Evolutionary conservation across 2,888 invertebrate species (phyloP), one percentile per base, ranked within the genome.

Genomic region (Brenthis ino): DNA sequence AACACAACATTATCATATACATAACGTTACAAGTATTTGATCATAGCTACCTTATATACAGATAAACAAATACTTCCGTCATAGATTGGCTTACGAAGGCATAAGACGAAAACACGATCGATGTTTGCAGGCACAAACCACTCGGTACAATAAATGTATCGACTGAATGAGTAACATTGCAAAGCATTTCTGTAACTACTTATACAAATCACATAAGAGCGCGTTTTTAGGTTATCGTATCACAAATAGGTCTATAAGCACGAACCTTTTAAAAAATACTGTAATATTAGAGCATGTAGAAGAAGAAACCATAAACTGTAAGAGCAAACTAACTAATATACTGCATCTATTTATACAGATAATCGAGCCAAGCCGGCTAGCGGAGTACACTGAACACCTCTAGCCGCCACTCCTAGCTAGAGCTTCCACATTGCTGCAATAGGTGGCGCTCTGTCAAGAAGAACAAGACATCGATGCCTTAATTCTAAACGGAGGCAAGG

Each of bases 271-370:
- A 12, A 16, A 28, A 48, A 16, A 24, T n/a, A 51, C 56, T 28
- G 61, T 56, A 61, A 50, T 61, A 57, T 43, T 20, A 37, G 37
- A 51, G 28, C 50, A 65, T 51, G 37, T 58, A 37, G 43, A 13
- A 43, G 33, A 48, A 61, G 51, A 65, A 71, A 56, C 68, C 58
- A 68, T 64, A 63, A 61, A 57, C 58, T 63, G 63, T 68, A 58
- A 67, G 67, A 50, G 16, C 67, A 68, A 71, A 68, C 63, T 69
- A 67, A 73, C 73, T 70, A 20, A 20, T 70, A 71, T 68, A 68
- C 69, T 67, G 67, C 65, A 54, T 71, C 73, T 74, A 74, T 73
- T 74, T 68, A 67, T 74, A 74, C 63, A 65, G 68, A 71, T 73
- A 72, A 73, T 68, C 54, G 66, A 51, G 56, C 28, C 63, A 20